Evolutionary conservation across 2,113 vertebrate species (phyloP), one percentile per base, ranked within the genome.

Genomic region (Osmerus mordax): DNA sequence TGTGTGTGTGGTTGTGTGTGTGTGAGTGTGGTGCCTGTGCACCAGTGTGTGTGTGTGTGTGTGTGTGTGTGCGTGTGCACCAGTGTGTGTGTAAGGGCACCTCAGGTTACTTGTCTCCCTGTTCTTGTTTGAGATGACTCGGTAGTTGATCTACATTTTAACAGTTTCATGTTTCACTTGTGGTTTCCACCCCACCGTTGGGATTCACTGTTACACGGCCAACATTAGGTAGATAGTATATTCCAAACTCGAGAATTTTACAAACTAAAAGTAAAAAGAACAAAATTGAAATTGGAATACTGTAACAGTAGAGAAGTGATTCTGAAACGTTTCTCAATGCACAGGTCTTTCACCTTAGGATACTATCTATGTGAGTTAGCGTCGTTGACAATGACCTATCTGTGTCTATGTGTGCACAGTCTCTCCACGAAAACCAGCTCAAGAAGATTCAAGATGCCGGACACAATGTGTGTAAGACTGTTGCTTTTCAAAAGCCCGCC

Each of bases 391-490:
- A 81, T 89, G 84, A 91, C 81, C 80, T 87, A 74, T 88, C 56
- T 90, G 83, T 91, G 78, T 92, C 81, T 89, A 81, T 91, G 81
- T 87, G 86, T 89, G 82, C 80, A 73, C 90, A 90, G 90, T 92
- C 89, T 87, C 84, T 79, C 73, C 80, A 77, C 13, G 79, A 76
- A 86, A 75, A 78, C 88, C 82, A 88, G 83, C 89, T 87, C 74
- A 69, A 82, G 88, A 84, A 87, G 84, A 84, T 75, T 71, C 87
- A 86, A 82, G 89, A 92, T 92, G 91, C 91, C 91, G 84, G 90
- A 91, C 74, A 91, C 91, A 90, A 91, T 90, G 83, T 92, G 91
- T 92, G 91, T 92, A 92, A 92, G 91, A 90, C 78, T 85, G 86
- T 87, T 83, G 69, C 76, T 76, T 88, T 79, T 74, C 78, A 79